A percentile compares a stretch with the other conserved stretches of the same genome.
phyloP scores from a whole-genome alignment of 2,113 vertebrate species.

The Tamias sibiricus region DNA sequence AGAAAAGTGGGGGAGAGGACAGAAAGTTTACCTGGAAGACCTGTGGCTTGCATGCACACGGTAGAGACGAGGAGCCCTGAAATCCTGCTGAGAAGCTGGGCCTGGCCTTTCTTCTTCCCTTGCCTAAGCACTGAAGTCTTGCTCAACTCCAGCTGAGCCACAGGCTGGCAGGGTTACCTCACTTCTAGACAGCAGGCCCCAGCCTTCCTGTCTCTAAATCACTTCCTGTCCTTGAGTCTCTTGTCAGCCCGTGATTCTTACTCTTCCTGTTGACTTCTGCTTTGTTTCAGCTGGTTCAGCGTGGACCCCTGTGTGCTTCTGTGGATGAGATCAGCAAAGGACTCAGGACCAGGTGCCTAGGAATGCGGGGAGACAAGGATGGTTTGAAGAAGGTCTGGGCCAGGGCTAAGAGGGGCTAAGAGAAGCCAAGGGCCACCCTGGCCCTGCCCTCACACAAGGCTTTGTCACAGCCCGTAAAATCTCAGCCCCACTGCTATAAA shows the following conservation, averaged over 20 bases:
- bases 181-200: not conserved
- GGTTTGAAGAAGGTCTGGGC: not conserved
- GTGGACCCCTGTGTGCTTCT: not conserved
- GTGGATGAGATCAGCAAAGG: not conserved
- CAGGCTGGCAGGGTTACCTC: conserved; percentile 36
- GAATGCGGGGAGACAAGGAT: not conserved
- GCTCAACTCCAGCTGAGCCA: conserved; percentile 14
- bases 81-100: not conserved
- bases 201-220: conserved; percentile 26
- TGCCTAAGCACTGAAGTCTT: not conserved
- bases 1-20: not conserved
- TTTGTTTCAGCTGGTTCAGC: conserved; percentile 32
- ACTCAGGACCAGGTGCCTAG: conserved; percentile 29
- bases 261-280: conserved; percentile 66
- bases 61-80: not conserved
- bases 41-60: accelerated
- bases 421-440: not conserved
- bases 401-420: not conserved
- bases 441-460: not conserved
- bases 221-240: conserved; percentile 60
- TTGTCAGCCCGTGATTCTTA: conserved; percentile 48
- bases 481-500: not conserved
- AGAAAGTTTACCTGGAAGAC: not conserved
- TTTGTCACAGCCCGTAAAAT: not conserved
- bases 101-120: not conserved